Conservation (phyloP, 1,140 invertebrate species). For the Theocolax elegans region DNA sequence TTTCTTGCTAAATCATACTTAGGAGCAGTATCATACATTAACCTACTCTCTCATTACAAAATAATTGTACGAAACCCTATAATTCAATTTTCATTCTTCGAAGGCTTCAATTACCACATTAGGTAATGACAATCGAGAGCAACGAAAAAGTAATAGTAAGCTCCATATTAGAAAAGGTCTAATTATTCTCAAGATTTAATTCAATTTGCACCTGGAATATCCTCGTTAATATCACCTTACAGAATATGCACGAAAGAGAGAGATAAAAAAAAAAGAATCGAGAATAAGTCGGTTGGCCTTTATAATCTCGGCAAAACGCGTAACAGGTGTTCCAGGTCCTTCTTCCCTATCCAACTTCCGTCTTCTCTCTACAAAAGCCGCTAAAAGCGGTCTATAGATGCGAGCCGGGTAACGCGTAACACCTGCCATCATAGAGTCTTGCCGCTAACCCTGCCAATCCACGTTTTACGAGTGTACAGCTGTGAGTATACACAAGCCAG, state of each 20-base stretch:
- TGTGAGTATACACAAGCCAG: not conserved
- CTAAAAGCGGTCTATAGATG: slow-evolving; percentile 49
- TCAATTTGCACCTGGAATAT: not conserved
- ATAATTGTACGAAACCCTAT: no score
- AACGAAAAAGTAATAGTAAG: no score
- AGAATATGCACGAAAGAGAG: not conserved
- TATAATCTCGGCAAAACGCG: not conserved
- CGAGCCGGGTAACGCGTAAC: slow-evolving; percentile 55
- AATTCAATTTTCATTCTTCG: no score
- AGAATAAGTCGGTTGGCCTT: not conserved
- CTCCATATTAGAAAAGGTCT: no score
- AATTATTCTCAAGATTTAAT: not conserved
- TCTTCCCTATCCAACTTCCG: no score
- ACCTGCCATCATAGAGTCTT: slow-evolving; percentile 45
- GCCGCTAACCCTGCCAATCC: slow-evolving; percentile 2
- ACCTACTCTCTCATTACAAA: no score
- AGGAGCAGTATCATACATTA: no score
- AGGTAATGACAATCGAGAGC: no score
- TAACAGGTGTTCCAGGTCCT: slow-evolving; percentile 12
- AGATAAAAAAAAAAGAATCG: not conserved
- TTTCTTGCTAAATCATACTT: no score
- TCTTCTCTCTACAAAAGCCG: slow-evolving; percentile 31
- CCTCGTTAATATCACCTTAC: not conserved
- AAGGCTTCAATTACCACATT: no score
- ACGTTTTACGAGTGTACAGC: slow-evolving; percentile 6